Base-by-base conservation (phyloP, 2,113 vertebrate species). In the Sakesphorus luctuosus region DNA sequence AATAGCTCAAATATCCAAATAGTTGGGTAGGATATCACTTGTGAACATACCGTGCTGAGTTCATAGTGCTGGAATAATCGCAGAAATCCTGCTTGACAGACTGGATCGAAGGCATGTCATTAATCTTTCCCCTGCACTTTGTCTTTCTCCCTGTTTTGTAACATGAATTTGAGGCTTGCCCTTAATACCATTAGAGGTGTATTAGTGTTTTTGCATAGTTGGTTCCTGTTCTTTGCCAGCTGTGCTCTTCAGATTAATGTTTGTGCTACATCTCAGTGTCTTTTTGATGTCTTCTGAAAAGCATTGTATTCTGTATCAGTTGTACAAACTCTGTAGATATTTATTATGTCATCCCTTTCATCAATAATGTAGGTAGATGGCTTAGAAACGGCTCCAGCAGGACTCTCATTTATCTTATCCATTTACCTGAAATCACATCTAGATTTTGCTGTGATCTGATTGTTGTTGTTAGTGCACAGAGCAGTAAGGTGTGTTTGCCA, bases 271-370 rank as follows among this genome's bases (percentile, higher is more conserved):
- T 50, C n/a, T 87, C 16, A 1, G 23, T 44, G 35, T 72, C 58
- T 87, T 84, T 93, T 75, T 87, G 35, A 33, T 84, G 44, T 44
- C 44, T 85, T 72, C 36, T 94, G 92, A 53, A 95, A 93, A 85
- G 75, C 24, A 15, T 6, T 69, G 53, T 65, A 9, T 68, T 87
- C 69, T 49, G 11, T 13, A 66, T 69, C n/a, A 80, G 35, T 76
- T 91, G 43, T 9, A 56, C 18, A 65, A 72, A 12, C 65, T 73
- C 46, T 49, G 53, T n/a, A 49, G 74, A 3, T 91, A 55, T 36
- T 89, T 89, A 35, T 93, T 79, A 52, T 85, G 88, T 50, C 63
- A 69, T 92, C 94, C 16, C 23, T 94, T 94, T 92, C 40, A 85
- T 97, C 75, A 85, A 69, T 94, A 93, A 85, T 90, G 62, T 65